Evolutionary conservation across 30 jellyfish, hydroid and myxozoan genomes (phyloP).

Genomic region (Aurelia sp.): DNA sequence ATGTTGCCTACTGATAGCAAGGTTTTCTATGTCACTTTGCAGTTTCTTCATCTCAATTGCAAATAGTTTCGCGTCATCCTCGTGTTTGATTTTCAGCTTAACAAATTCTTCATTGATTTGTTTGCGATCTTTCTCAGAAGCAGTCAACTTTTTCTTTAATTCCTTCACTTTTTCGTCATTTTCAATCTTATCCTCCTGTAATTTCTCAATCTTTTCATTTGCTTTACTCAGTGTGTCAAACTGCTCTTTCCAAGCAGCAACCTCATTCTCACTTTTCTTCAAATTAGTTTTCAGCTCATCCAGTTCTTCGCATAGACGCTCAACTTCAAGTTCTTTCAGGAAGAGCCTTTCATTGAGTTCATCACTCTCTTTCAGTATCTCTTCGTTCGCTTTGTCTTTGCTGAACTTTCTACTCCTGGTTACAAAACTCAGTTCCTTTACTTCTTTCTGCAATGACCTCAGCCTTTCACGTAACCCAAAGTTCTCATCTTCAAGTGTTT

Average conservation of each 20-base stretch:
- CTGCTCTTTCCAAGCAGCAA: conserved; percentile 31
- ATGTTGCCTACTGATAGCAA: not conserved
- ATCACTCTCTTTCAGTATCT: conserved; percentile 38
- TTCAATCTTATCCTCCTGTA: conserved; percentile 47
- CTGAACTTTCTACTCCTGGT: conserved; percentile 16
- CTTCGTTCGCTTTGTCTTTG: conserved; percentile 33
- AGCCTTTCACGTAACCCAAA: conserved; percentile 42
- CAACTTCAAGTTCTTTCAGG: conserved; percentile 73
- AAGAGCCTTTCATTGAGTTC: conserved; percentile 56
- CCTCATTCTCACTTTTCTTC: conserved; percentile 39
- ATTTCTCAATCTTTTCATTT: conserved; percentile 1
- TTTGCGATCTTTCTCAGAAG: conserved; percentile 63
- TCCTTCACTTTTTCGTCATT: conserved; percentile 51
- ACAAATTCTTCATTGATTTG: conserved; percentile 55
- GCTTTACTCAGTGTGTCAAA: conserved; percentile 8
- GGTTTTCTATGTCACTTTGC: conserved; percentile 52
- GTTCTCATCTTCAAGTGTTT: conserved; percentile 56
- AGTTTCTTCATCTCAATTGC: conserved; percentile 49
- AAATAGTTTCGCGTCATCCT: conserved; percentile 35
- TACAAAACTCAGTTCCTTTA: conserved; percentile 38
- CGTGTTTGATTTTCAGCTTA: conserved; percentile 52
- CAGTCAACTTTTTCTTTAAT: conserved; percentile 25
- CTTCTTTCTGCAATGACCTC: conserved; percentile 44
- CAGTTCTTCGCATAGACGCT: conserved; percentile 46
- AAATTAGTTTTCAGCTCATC: conserved; percentile 20